These are phyloP conservation scores for Eilema caniola DNA, from an alignment of 2,888 invertebrate species.

Conservation along the genomic window DNA sequence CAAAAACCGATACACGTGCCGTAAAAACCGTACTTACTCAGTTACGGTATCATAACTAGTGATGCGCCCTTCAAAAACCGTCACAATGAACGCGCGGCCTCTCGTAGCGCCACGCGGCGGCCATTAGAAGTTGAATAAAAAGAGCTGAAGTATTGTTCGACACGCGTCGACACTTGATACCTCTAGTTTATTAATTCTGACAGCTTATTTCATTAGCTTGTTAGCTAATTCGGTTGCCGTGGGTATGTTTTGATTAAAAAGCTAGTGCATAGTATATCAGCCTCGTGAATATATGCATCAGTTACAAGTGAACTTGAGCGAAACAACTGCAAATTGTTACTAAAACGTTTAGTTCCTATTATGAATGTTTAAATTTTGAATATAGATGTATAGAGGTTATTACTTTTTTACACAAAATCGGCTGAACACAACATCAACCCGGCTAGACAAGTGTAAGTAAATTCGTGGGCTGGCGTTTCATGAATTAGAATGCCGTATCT, in stretches of 20 bases:
- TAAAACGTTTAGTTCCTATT: no score
- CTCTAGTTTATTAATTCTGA: conserved; percentile 78
- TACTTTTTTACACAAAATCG: no score
- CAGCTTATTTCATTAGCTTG: conserved; percentile 72
- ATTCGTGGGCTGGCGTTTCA: no score
- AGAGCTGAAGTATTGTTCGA: conserved; percentile 56
- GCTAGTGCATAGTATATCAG: neutral
- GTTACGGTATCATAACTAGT: conserved; percentile 49
- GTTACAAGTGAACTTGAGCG: neutral
- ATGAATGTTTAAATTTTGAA: no score
- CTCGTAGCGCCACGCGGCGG: conserved; percentile 73
- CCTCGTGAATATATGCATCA: neutral
- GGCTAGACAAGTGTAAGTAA: no score
- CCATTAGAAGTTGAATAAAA: conserved; percentile 75
- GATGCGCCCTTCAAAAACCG: conserved; percentile 29
- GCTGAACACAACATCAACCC: no score
- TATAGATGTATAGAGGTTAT: no score
- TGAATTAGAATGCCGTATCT: no score
- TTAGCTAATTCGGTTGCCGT: conserved; percentile 63
- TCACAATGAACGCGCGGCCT: conserved; percentile 62
- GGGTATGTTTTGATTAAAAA: conserved; percentile 29
- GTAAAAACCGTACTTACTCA: conserved; percentile 38
- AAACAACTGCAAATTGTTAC: neutral
- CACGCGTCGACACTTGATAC: conserved; percentile 81
- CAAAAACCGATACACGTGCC: conserved; percentile 43